Percentiles rank a stretch among this genome's conserved stretches.
phyloP scores from a whole-genome alignment of 2,113 vertebrate species.

The Tychaedon coryphoeus region DNA sequence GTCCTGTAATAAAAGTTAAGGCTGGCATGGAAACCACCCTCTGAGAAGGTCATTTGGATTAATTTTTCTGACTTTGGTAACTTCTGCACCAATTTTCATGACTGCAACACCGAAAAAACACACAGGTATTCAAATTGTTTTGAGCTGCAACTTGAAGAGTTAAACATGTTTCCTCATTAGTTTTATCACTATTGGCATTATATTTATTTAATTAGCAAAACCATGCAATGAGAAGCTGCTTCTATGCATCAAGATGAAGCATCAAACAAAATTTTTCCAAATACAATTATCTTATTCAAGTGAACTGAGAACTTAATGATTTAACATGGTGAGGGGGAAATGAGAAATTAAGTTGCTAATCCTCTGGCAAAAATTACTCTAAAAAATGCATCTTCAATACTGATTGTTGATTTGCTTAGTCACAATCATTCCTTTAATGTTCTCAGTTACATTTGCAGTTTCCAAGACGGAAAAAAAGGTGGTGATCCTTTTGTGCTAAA shows the following conservation, averaged over 20 bases:
- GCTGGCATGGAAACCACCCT: not conserved
- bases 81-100: not conserved
- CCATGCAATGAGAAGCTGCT: not conserved
- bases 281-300: not conserved
- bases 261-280: not conserved
- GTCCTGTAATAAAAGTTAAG: not conserved
- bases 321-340: not conserved
- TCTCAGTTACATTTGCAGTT: not conserved
- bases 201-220: not conserved
- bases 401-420: not conserved
- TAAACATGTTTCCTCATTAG: not conserved
- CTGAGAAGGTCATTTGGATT: not conserved
- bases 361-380: not conserved
- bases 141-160: not conserved
- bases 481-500: not conserved
- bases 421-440: not conserved
- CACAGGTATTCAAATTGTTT: not conserved
- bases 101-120: accelerated
- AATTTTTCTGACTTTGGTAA: not conserved
- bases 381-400: not conserved
- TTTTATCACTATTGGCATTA: not conserved
- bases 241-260: not conserved
- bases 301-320: not conserved
- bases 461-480: not conserved
- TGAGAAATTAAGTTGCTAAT: not conserved